phyloP scores from a whole-genome alignment of 2,797 vertebrate species.

The Xenentodon cancila region DNA sequence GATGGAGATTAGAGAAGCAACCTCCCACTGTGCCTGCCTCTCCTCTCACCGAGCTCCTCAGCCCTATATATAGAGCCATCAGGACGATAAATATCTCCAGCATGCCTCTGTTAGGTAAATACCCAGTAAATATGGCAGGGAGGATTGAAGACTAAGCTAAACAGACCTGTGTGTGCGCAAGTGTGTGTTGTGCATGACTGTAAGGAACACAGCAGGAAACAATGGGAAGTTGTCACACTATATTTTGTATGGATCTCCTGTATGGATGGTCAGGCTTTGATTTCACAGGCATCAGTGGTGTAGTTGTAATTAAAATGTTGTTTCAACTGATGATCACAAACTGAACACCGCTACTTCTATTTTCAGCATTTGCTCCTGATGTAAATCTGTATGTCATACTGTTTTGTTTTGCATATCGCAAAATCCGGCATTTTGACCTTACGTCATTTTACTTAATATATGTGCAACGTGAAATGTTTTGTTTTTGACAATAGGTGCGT shows the following conservation, averaged over 20 bases:
- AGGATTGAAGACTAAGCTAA: constrained; percentile 90
- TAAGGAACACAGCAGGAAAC: constrained; percentile 44
- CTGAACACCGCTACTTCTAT: no score
- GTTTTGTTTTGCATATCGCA: background rate
- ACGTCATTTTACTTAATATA: background rate
- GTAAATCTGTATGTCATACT: background rate
- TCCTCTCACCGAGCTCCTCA: constrained; percentile 71
- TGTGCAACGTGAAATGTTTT: background rate
- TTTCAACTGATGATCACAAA: constrained; percentile 21
- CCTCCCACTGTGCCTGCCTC: constrained; percentile 94
- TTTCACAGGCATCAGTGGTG: constrained; percentile 14
- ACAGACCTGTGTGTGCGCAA: constrained; percentile 75
- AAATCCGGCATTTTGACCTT: constrained; percentile 7
- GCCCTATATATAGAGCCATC: constrained; percentile 96
- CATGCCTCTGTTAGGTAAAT: constrained; percentile 96
- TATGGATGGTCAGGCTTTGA: constrained; percentile 22
- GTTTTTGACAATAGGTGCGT: background rate
- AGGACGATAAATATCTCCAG: constrained; percentile 96
- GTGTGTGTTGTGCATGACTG: constrained; percentile 49
- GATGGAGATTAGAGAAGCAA: constrained; percentile 97
- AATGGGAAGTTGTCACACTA: constrained; percentile 40
- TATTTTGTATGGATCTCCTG: constrained; percentile 16
- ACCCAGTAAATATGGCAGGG: constrained; percentile 95
- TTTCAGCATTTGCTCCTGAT: background rate
- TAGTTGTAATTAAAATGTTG: constrained; percentile 33